Conservation (phyloP, 1,140 invertebrate genomes). For the Drosophila sechellia region DNA sequence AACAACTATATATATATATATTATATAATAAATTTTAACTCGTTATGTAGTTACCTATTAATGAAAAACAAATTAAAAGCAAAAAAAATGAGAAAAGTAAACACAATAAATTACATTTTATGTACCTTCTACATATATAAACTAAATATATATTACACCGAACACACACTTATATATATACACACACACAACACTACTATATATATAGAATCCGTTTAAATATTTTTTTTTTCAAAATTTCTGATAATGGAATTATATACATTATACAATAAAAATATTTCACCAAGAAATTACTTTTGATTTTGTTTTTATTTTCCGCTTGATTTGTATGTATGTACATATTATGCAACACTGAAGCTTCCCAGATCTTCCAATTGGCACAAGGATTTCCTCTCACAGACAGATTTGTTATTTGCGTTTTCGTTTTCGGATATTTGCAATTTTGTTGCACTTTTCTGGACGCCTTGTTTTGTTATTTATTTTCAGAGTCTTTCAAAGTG, state of each 20-base stretch:
- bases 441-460: constrained; percentile 3
- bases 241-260: constrained; percentile 58
- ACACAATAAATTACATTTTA: constrained; percentile 54
- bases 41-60: constrained; percentile 80
- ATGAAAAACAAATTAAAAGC: constrained; percentile 50
- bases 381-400: constrained; percentile 3
- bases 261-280: constrained; percentile 77
- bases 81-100: constrained; percentile 50
- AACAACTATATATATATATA: constrained; percentile 44
- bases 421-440: constrained; percentile 7
- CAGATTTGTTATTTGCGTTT: neutral
- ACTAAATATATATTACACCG: constrained; percentile 45
- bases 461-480: neutral
- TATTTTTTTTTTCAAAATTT: constrained; percentile 73
- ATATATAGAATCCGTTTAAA: constrained; percentile 54
- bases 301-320: constrained; percentile 49
- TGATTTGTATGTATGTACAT: neutral
- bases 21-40: constrained; percentile 72
- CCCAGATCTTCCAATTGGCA: neutral
- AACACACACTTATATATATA: constrained; percentile 30
- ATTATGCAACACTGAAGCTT: neutral
- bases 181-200: constrained; percentile 22
- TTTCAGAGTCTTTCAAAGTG: neutral
- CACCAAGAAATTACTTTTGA: constrained; percentile 56
- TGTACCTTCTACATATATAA: constrained; percentile 57